Evolutionary conservation across 2,797 vertebrate species (phyloP).

Genomic region (Alosa sapidissima): DNA sequence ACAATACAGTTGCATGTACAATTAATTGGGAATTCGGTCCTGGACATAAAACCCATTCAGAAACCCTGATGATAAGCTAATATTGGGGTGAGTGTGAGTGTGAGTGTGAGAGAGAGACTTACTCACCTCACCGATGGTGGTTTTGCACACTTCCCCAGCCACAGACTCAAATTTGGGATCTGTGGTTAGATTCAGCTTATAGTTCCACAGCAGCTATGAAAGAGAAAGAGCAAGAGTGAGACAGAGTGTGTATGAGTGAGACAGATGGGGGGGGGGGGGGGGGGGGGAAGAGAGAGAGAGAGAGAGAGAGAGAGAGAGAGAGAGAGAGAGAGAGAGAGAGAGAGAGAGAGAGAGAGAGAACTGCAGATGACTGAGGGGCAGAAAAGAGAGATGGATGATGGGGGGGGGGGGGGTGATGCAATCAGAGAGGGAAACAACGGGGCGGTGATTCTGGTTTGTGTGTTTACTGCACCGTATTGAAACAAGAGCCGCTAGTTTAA

Average conservation of each 20-base stretch:
- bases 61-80: not conserved
- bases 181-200: slow-evolving; percentile 91
- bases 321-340: too few species aligned
- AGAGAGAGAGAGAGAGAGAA: not conserved
- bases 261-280: too few species aligned
- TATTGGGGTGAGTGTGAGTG: too few species aligned
- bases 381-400: not conserved
- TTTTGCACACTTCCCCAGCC: slow-evolving; percentile 87
- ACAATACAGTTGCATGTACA: not conserved
- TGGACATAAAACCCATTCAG: not conserved
- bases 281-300: too few species aligned
- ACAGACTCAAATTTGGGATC: slow-evolving; percentile 90
- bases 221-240: not conserved
- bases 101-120: not conserved
- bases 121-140: slow-evolving; percentile 82
- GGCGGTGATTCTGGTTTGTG: not conserved
- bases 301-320: too few species aligned
- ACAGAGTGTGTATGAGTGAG: not conserved
- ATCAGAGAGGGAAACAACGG: not conserved
- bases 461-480: not conserved
- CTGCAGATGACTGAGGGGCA: not conserved
- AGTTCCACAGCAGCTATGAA: slow-evolving; percentile 87
- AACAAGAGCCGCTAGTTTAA: not conserved
- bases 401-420: too few species aligned
- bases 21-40: not conserved